Evolutionary conservation across 2,113 vertebrate species (phyloP).

Genomic region (Ceuthmochares aereus): DNA sequence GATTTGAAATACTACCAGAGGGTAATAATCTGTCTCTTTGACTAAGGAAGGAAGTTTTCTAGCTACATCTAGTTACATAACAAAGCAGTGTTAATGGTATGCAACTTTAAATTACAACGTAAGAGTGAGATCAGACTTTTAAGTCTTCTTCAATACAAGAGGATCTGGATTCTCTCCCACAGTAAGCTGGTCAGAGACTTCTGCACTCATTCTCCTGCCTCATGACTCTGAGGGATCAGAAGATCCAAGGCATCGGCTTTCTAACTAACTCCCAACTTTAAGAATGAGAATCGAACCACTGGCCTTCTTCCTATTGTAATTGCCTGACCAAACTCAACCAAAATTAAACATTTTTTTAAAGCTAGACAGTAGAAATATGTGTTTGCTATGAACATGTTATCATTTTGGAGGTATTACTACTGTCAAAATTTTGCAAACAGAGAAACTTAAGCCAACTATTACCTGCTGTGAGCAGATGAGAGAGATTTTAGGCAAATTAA

Average conservation of each 20-base stretch:
- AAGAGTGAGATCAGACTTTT: background rate
- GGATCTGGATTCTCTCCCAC: background rate
- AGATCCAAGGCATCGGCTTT: background rate
- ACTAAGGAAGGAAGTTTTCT: no score
- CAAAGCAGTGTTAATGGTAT: rapidly evolving
- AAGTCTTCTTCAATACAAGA: background rate
- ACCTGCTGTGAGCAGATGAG: background rate
- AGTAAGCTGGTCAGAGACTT: background rate
- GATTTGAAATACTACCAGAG: no score
- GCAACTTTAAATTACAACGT: background rate
- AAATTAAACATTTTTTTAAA: background rate
- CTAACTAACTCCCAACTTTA: background rate
- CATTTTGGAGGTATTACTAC: background rate
- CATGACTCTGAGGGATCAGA: background rate
- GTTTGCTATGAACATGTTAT: background rate
- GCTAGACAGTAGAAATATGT: rapidly evolving
- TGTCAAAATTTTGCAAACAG: background rate
- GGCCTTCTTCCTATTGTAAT: background rate
- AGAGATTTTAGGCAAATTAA: background rate
- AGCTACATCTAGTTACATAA: no score
- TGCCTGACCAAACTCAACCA: background rate
- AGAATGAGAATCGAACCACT: background rate
- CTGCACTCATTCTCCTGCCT: background rate
- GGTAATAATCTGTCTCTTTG: no score
- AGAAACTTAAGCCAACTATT: background rate